Evolutionary conservation across 2,797 vertebrate species (phyloP), one percentile per base, ranked within the genome.

Genomic region (Lutjanus campechanus): DNA sequence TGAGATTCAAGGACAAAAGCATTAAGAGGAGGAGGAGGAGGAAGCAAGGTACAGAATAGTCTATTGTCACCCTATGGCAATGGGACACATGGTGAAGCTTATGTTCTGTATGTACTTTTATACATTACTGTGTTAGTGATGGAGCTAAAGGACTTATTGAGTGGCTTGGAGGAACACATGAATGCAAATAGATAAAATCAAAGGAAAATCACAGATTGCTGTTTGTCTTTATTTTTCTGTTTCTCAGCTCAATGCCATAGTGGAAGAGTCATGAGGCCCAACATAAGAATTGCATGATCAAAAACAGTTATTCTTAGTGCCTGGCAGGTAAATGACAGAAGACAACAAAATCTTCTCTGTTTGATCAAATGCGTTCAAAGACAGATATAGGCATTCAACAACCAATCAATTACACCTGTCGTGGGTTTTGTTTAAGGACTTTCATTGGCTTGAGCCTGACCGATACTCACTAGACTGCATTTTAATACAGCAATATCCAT

Each of bases 1-100:
- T 81, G 76, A 88, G 82, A 89, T 86, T 92, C 92, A 94, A 92
- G 93, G 91, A 90, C 91, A 90, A 91, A 91, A 70, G 68, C 82
- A 91, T 88, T 89, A 88, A 87, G 69, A 84, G 71, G 69, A 77
- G 87, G 69, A 84, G 71, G 69, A 77, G 87, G 86, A 86, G 53
- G 75, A 91, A 81, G 63, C 60, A 77, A 76, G 50, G 72, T 81
- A 75, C 68, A 49, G 62, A 65, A 67, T 56, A 76, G 56, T 72
- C 68, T 63, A 79, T 66, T 79, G 83, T 69, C 68, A 75, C 60
- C 74, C 68, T 25, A 19, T 65, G 78, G 71, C 86, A 84, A 77
- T 58, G 70, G 76, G 87, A 84, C 66, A 77, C 69, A 67, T n/a
- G 56, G 51, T 25, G 13, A 79, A 68, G 71, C 73, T 81, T 63